Evolutionary conservation across 2,113 vertebrate genomes (phyloP).

Genomic region (Rhineura floridana): DNA sequence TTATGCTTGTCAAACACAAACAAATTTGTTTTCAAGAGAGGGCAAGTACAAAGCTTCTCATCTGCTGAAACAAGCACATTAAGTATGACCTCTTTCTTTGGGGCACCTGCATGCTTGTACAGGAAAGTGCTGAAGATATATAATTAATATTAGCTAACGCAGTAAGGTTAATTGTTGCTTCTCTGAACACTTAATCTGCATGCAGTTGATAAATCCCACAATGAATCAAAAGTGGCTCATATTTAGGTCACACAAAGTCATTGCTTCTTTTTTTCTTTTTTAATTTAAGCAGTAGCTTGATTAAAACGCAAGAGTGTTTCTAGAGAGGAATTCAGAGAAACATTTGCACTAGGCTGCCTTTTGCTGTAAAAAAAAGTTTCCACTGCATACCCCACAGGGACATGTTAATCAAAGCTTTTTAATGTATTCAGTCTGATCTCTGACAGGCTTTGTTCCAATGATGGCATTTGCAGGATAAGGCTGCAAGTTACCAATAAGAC

Average conservation of each 20-base stretch:
- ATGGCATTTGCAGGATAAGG: slow-evolving; percentile 78
- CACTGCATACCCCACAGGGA: slow-evolving; percentile 75
- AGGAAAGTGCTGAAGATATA: slow-evolving; percentile 59
- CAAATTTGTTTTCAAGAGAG: slow-evolving; percentile 69
- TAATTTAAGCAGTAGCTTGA: slow-evolving; percentile 73
- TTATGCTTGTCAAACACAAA: slow-evolving; percentile 69
- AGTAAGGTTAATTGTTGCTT: slow-evolving; percentile 77
- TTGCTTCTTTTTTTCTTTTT: slow-evolving; percentile 58
- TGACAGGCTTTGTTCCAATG: slow-evolving; percentile 82
- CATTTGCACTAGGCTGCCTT: slow-evolving; percentile 73
- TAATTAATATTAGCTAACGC: slow-evolving; percentile 76
- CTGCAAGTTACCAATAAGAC: slow-evolving; percentile 84
- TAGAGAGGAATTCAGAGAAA: slow-evolving; percentile 72
- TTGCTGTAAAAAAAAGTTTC: slow-evolving; percentile 75
- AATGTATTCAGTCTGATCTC: slow-evolving; percentile 83
- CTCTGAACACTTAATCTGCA: slow-evolving; percentile 76
- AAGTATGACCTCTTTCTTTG: slow-evolving; percentile 56
- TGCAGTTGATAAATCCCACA: slow-evolving; percentile 76
- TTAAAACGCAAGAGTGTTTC: slow-evolving; percentile 79
- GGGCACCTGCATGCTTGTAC: slow-evolving; percentile 37
- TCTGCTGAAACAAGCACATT: slow-evolving; percentile 64
- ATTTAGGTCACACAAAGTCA: slow-evolving; percentile 84
- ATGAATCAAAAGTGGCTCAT: slow-evolving; percentile 68
- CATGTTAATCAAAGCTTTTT: slow-evolving; percentile 83
- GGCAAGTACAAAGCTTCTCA: slow-evolving; percentile 62